These are phyloP conservation scores for Brachionus plicatilis DNA, from an alignment of 1,140 invertebrate species.

Conservation along the genomic window DNA sequence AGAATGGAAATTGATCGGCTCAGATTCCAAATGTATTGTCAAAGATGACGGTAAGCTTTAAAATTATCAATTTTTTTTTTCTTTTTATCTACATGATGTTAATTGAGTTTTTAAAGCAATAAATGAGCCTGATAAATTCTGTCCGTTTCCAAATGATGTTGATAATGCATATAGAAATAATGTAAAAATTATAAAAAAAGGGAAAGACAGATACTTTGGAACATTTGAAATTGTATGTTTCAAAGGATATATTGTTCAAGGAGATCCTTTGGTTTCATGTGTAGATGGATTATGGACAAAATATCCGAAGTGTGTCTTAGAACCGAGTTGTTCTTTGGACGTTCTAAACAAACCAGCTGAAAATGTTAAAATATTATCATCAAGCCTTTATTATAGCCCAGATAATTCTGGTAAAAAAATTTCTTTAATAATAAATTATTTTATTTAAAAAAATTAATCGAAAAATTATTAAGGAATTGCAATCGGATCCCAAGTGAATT, in stretches of 20 bases:
- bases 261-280: background rate
- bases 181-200: background rate
- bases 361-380: slow-evolving; percentile 10
- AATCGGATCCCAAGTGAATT: background rate
- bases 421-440: background rate
- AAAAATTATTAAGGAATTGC: slow-evolving; percentile 1
- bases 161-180: background rate
- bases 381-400: background rate
- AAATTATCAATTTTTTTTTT: too few relatives aligned
- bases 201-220: background rate
- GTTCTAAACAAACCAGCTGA: slow-evolving; percentile 1
- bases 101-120: background rate
- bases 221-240: background rate
- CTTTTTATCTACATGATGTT: too few relatives aligned
- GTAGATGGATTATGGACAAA: background rate
- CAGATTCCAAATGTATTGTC: background rate
- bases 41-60: background rate
- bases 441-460: background rate
- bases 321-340: background rate
- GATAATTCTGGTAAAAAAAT: background rate
- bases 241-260: background rate
- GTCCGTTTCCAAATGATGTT: background rate
- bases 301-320: background rate
- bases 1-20: background rate
- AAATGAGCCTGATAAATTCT: background rate